A percentile compares a stretch with the other conserved stretches of the same genome.
Conservation (phyloP, 2,797 vertebrate species). For the Eurystomus glaucurus region DNA sequence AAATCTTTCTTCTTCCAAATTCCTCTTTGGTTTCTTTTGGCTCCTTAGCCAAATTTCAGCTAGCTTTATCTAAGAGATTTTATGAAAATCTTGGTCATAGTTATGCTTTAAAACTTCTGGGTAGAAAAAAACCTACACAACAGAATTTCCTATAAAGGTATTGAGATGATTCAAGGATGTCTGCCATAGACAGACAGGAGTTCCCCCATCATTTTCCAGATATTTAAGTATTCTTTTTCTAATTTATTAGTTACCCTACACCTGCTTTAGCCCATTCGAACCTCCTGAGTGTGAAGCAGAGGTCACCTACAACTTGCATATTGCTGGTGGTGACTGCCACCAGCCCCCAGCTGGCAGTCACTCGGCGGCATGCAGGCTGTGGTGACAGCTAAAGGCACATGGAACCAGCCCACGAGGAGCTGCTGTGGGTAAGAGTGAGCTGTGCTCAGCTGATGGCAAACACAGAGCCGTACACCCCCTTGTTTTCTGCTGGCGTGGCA, state of each 20-base stretch:
- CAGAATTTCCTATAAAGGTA: not conserved
- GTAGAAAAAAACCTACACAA: not conserved
- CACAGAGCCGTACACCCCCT: accelerated
- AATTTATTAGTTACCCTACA: not conserved
- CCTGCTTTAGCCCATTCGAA: not conserved
- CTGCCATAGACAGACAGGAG: not conserved
- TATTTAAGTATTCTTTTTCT: not conserved
- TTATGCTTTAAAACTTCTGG: not conserved
- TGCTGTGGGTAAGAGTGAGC: accelerated
- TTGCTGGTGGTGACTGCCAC: not conserved
- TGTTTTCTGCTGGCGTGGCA: accelerated
- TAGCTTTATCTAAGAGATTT: not conserved
- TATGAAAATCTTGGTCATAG: not conserved
- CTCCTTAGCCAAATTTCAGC: not conserved
- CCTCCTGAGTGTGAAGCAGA: not conserved
- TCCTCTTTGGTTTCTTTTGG: not conserved
- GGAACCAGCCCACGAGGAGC: not conserved
- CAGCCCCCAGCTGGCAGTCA: not conserved
- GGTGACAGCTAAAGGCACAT: not conserved
- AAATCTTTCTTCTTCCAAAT: not conserved
- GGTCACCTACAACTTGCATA: too few species aligned
- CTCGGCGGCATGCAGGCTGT: not conserved
- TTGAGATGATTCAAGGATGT: not conserved
- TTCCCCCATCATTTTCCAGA: not conserved
- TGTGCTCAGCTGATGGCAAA: not conserved